Evolutionary conservation across 2,888 invertebrate species (phyloP).

Genomic region (Papilio protenor): DNA sequence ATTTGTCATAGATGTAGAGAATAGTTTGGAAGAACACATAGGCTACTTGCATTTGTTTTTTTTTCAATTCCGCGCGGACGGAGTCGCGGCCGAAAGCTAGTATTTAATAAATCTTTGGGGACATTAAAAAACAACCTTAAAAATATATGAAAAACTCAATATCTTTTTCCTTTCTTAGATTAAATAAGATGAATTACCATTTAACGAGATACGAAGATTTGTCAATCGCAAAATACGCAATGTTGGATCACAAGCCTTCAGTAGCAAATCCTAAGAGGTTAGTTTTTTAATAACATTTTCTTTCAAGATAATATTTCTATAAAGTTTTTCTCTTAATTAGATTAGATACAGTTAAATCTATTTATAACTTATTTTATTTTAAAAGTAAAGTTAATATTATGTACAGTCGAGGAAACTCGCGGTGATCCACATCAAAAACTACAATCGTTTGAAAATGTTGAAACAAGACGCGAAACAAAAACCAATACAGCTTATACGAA

Average conservation of each 20-base stretch:
- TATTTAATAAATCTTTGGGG: too few relatives aligned
- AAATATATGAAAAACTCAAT: too few relatives aligned
- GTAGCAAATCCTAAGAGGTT: conserved; percentile 96
- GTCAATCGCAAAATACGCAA: conserved; percentile 96
- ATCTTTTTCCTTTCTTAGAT: conserved; percentile 71
- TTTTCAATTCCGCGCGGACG: too few relatives aligned
- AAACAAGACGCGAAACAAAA: too few relatives aligned
- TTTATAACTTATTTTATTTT: background rate
- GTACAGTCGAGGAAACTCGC: too few relatives aligned
- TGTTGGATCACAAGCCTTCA: conserved; percentile 96
- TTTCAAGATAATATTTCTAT: background rate
- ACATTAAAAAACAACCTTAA: background rate
- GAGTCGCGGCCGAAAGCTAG: too few relatives aligned
- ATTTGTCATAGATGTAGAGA: too few relatives aligned
- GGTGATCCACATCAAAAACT: too few relatives aligned
- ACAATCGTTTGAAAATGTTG: too few relatives aligned
- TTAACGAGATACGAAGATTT: conserved; percentile 95
- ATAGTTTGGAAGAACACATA: too few relatives aligned
- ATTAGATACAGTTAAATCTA: background rate
- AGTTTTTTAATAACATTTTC: conserved; percentile 12
- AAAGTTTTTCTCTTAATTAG: background rate
- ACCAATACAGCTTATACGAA: too few relatives aligned
- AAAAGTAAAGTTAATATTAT: background rate
- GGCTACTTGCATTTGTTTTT: too few relatives aligned
- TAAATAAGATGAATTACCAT: conserved; percentile 90